Evolutionary conservation across 1,140 invertebrate species (phyloP), one percentile per base, ranked within the genome.

Genomic region (Drosophila kikkawai): DNA sequence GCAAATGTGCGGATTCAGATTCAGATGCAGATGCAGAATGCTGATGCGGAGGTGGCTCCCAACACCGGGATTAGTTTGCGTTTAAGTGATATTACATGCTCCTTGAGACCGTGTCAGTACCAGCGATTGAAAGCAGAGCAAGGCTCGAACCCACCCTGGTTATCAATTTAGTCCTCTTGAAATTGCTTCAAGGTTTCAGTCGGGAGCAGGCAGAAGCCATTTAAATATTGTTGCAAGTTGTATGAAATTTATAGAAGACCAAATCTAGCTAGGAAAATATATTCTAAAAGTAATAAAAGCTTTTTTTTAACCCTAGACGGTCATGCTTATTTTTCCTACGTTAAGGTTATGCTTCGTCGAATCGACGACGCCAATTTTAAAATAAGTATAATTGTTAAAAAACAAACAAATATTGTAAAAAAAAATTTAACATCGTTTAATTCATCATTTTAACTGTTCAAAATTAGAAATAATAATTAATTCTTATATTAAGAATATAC

Each of bases 41-140:
- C 48, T 51, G 51, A 56, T 48, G 55, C 48, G 42, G 42, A 22
- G 26, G 26, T 61, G 58, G 45, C 19, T 55, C 12, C 44, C 44
- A 53, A 48, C 74, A 59, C 61, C 51, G 73, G 80, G 79, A 82
- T 82, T 82, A 82, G 79, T 74, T 77, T 73, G 67, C 61, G 73
- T 81, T 69, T 68, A 81, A 82, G 79, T 80, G 79, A 82, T 82
- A 73, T 82, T 82, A 82, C 79, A 75, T 82, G 79, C 79, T 73
- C 45, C 51, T 77, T 82, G 79, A 77, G 74, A 51, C 55, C 34
- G 17, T 59, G 56, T 53, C 45, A 39, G 44, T n/a, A 42, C 50
- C 61, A 53, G 73, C 44, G 17, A 53, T 12, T 41, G 17, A 22
- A 53, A n/a, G 15, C 19, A 19, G 15, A 13, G 22, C 9, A 45